Conservation (phyloP, 2,888 invertebrate genomes). For the Macrophya annulata region DNA sequence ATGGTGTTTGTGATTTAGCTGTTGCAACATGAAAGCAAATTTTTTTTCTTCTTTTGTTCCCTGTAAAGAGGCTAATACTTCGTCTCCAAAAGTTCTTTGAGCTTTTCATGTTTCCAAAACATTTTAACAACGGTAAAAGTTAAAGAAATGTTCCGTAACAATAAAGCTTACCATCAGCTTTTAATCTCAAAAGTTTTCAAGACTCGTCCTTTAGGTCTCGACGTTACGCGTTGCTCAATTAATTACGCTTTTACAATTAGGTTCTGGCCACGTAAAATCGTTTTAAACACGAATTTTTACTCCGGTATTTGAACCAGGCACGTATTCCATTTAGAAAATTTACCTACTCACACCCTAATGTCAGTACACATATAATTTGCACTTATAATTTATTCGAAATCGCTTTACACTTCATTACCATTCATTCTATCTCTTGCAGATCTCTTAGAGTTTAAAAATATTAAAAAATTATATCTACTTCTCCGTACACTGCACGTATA, state of each 20-base stretch:
- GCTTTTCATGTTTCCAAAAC: not conserved
- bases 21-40: not conserved
- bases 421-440: slow-evolving; percentile 5
- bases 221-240: not conserved
- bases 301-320: not conserved
- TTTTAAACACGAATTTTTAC: slow-evolving; percentile 5
- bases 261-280: not conserved
- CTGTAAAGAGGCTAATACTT: not conserved
- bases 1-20: slow-evolving; percentile 13
- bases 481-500: not conserved
- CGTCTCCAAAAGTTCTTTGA: not conserved
- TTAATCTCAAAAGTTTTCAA: not conserved
- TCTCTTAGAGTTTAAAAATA: not conserved
- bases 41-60: not conserved
- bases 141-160: not conserved
- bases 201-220: not conserved
- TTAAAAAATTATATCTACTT: not conserved
- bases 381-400: not conserved
- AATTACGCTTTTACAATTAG: slow-evolving; percentile 7
- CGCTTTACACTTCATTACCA: not conserved
- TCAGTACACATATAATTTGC: not conserved
- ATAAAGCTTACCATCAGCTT: slow-evolving; percentile 20
- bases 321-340: slow-evolving; percentile 27
- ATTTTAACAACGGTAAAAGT: not conserved
- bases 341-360: not conserved